Evolutionary conservation across 1,140 invertebrate species (phyloP), one percentile per base, ranked within the genome.

Genomic region (Brachionus paranguensis): DNA sequence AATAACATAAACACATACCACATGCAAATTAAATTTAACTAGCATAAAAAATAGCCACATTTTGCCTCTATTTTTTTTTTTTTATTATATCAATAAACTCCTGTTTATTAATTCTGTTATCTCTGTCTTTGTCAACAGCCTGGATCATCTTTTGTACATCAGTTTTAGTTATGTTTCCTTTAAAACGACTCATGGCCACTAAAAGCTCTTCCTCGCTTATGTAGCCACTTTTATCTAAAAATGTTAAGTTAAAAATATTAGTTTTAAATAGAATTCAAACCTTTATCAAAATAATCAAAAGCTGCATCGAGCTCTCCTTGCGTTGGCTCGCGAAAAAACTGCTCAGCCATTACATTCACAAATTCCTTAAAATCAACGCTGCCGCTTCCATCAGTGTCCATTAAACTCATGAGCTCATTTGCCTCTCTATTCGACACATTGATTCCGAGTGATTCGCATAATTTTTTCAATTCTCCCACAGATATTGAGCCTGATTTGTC

Each of bases 281-380:
- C 76, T 55, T 45, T 14, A 27, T 83, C 79, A 72, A 83, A 83
- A 43, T 68, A 29, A 33, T 83, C 60, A 72, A 83, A 83, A 14
- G 79, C 79, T 14, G 60, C 60, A 47, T 83, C 60, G 2, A 83
- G 33, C 27, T 83, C 79, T 5, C 8, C 33, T 20, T 7, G 10
- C 0, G 41, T 68, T 20, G 33, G 33, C 11, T n/a, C 14, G n/a
- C 27, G n/a, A 53, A 41, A 83, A 68, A 83, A 83, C n/a, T 65
- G 60, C 10, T 45, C 37, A 3, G 45, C 60, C 79, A 83, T 83
- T 8, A 83, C 37, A 12, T 33, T 50, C 43, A 33, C 60, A 83
- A 83, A 83, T 37, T 83, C 79, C 33, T 68, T 72, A 12, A 83
- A 83, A 41, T 83, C 79, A 43, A 83, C 68, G 2, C 14, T 10